These are phyloP conservation scores for Dasysyrphus tricinctus DNA, from an alignment of 2,888 invertebrate genomes.

Conservation along the genomic window DNA sequence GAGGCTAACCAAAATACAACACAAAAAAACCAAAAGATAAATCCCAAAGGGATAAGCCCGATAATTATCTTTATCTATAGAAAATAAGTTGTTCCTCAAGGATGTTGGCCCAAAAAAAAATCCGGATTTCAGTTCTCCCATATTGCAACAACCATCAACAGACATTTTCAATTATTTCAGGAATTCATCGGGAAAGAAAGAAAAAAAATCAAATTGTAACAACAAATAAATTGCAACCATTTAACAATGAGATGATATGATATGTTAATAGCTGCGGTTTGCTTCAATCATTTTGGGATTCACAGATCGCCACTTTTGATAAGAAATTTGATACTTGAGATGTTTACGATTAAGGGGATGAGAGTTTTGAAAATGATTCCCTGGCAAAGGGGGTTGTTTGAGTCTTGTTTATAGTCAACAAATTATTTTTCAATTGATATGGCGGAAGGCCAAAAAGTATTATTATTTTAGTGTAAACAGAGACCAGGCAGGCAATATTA, in stretches of 20 bases:
- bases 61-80: slow-evolving; percentile 51
- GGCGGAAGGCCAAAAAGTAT: slow-evolving; percentile 46
- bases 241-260: slow-evolving; percentile 75
- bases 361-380: slow-evolving; percentile 52
- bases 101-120: slow-evolving; percentile 28
- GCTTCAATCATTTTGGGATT: slow-evolving; percentile 71
- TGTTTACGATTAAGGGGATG: slow-evolving; percentile 58
- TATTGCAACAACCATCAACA: slow-evolving; percentile 18
- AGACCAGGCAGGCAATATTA: neutral
- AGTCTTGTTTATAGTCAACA: slow-evolving; percentile 75
- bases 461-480: slow-evolving; percentile 41
- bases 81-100: slow-evolving; percentile 62
- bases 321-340: slow-evolving; percentile 80
- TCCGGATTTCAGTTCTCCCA: slow-evolving; percentile 37
- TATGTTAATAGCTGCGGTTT: slow-evolving; percentile 74
- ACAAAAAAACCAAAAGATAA: slow-evolving; percentile 13
- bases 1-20: slow-evolving; percentile 38
- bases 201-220: slow-evolving; percentile 47
- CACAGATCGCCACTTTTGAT: slow-evolving; percentile 79
- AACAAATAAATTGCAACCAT: slow-evolving; percentile 63
- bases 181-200: slow-evolving; percentile 26
- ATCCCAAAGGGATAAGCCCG: slow-evolving; percentile 60
- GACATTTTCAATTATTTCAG: slow-evolving; percentile 61
- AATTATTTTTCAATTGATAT: slow-evolving; percentile 72
- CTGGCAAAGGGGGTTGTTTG: slow-evolving; percentile 34